Base-by-base conservation (phyloP, 2,888 invertebrate species). In the Phlogophora meticulosa region DNA sequence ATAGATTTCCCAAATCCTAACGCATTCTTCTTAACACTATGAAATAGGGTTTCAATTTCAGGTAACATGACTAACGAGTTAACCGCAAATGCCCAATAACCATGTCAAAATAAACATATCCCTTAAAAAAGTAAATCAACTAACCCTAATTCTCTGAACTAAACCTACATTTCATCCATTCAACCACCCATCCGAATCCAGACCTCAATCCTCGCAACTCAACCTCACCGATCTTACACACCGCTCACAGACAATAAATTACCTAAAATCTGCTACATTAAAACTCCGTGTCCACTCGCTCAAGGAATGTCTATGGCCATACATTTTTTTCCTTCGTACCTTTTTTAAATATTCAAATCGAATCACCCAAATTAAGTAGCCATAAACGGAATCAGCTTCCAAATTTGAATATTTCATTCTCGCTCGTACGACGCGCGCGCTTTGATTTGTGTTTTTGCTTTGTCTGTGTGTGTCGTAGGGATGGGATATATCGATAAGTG, bases 351-450 rank as follows among this genome's bases (percentile, higher is more conserved):
- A 94, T 95, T 95, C 94, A 94, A 95, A 94, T 95, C 94, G 94
- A 95, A 95, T 94, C 95, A 94, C 94, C 95, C 95, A 95, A 95
- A 95, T 95, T 95, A 95, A 95, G 95, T 95, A 95, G 94, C 95
- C 94, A 95, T 95, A 95, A 95, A 95, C 94, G 95, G 91, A 95
- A 95, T 95, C 95, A 94, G 95, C 95, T 95, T 94, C 95, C 94
- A 94, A 95, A 95, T 95, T 95, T 95, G 92, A 95, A 95, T 95
- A 95, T 95, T 95, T 94, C 94, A 94, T 94, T 94, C 91, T 92
- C 91, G 88, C 86, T 85, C 85, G 85, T 89, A 89, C 87, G 90
- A 89, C 86, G 90, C 90, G 92, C 90, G 90, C 91, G 92, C 92
- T 91, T 91, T 92, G 93, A 92, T 92, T 91, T 93, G 91, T 92